Evolutionary conservation across 2,797 vertebrate genomes (phyloP).

Genomic region (Spheniscus humboldti): DNA sequence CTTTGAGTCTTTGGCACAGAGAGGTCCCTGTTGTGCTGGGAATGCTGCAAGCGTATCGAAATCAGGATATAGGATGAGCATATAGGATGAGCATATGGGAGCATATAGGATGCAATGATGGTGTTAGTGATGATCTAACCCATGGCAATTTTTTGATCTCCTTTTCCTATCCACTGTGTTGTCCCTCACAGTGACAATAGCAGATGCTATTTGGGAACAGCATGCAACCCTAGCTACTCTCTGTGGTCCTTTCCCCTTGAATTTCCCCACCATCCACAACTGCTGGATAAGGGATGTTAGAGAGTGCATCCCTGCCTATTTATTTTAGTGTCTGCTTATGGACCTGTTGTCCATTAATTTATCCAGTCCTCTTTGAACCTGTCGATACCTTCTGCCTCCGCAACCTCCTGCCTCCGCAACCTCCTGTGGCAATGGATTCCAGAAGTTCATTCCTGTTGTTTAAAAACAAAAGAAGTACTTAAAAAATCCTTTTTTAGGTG

Average conservation of each 20-base stretch:
- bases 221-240: background rate
- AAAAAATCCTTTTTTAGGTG: background rate
- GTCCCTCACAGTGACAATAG: background rate
- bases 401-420: fast-evolving
- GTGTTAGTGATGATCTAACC: background rate
- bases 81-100: background rate
- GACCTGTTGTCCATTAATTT: background rate
- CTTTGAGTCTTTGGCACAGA: background rate
- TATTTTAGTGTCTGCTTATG: background rate
- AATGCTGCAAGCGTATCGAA: background rate
- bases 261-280: background rate
- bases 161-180: background rate
- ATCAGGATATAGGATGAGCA: background rate
- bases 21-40: background rate
- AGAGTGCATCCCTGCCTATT: background rate
- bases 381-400: background rate
- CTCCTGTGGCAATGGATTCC: background rate
- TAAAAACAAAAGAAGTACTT: background rate
- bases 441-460: background rate
- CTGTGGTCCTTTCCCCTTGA: background rate
- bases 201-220: background rate
- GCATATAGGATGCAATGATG: background rate
- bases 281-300: background rate
- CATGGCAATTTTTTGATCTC: background rate
- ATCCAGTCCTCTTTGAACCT: background rate